These are phyloP conservation scores for Platypus cylindrus DNA, from an alignment of 2,888 invertebrate species.

Conservation along the genomic window DNA sequence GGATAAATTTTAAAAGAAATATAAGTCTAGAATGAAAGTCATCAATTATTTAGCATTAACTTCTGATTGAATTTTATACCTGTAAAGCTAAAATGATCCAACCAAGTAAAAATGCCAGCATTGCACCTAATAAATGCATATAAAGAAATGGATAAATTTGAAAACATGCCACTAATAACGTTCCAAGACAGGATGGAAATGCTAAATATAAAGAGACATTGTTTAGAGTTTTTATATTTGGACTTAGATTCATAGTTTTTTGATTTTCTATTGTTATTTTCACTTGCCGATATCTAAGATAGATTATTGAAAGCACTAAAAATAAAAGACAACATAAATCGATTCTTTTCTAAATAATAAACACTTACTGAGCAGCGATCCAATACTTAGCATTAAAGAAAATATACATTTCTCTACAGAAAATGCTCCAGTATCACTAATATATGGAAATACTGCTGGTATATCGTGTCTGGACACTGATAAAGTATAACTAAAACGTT, in stretches of 20 bases:
- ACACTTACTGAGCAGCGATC: conserved; percentile 48
- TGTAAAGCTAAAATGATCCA: conserved; percentile 71
- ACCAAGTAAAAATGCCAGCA: conserved; percentile 63
- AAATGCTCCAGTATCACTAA: conserved; percentile 60
- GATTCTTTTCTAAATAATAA: conserved; percentile 3
- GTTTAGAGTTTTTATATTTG: conserved; percentile 25
- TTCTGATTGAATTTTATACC: conserved; percentile 34
- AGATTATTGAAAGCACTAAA: conserved; percentile 53
- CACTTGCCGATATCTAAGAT: conserved; percentile 56
- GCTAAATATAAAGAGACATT: conserved; percentile 45
- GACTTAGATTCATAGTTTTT: conserved; percentile 19
- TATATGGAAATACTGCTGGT: conserved; percentile 56
- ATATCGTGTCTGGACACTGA: conserved; percentile 54
- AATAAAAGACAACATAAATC: conserved; percentile 17
- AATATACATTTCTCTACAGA: conserved; percentile 71
- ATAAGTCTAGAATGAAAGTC: conserved; percentile 9
- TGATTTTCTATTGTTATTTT: conserved; percentile 26
- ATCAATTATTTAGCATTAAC: not conserved
- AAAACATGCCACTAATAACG: conserved; percentile 58
- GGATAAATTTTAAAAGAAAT: conserved; percentile 12
- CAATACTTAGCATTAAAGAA: conserved; percentile 58
- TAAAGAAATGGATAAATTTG: conserved; percentile 57
- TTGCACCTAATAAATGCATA: conserved; percentile 58
- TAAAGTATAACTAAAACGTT: conserved; percentile 44
- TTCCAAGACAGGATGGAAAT: conserved; percentile 42